Conservation (phyloP, 2,888 invertebrate genomes). For the Phytoseiulus persimilis region DNA sequence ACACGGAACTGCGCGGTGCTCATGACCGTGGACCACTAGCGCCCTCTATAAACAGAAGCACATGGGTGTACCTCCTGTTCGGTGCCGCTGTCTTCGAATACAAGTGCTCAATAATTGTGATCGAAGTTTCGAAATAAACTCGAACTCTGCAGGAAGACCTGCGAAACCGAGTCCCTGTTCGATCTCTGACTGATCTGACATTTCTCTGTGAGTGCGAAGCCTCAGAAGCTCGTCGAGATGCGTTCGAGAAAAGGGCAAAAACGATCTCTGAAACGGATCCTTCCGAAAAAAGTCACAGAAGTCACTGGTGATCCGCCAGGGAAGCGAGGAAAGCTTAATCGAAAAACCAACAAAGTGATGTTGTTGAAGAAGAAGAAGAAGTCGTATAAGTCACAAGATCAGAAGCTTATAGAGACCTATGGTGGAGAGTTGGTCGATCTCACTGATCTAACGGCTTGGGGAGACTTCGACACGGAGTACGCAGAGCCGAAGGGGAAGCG, state of each 20-base stretch:
- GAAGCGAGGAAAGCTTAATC: no score
- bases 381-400: neutral
- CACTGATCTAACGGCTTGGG: constrained; percentile 30
- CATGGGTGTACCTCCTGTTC: neutral
- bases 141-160: no score
- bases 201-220: no score
- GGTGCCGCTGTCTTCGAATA: neutral
- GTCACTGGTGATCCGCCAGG: no score
- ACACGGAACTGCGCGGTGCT: neutral
- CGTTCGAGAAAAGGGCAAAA: neutral
- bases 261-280: neutral
- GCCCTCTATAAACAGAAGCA: neutral
- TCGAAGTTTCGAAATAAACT: neutral
- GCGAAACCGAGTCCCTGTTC: no score
- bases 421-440: constrained; percentile 24
- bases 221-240: neutral
- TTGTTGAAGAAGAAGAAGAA: constrained; percentile 19
- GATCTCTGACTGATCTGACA: no score
- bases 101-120: neutral
- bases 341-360: neutral
- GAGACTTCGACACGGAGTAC: constrained; percentile 21
- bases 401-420: neutral
- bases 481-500: neutral
- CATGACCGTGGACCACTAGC: neutral
- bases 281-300: neutral